These are phyloP conservation scores for Procavia capensis DNA, from an alignment of 2,113 vertebrate species.

Conservation along the genomic window DNA sequence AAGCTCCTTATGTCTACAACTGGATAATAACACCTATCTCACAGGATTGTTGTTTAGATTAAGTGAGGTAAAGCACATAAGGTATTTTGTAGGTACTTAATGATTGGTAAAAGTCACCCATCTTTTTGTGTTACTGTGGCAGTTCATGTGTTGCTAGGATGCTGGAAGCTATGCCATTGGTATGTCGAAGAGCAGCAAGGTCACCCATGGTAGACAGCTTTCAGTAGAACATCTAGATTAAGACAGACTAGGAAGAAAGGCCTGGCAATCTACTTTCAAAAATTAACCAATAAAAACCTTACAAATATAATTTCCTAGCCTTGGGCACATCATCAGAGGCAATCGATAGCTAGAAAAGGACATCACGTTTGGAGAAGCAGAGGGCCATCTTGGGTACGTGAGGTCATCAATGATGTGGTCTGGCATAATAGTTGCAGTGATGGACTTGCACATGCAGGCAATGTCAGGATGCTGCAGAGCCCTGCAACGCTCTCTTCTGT, in stretches of 20 bases:
- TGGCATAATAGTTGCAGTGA: background rate
- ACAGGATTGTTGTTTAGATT: background rate
- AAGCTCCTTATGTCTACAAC: background rate
- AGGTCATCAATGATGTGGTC: background rate
- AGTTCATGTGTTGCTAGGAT: background rate
- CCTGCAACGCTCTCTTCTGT: background rate
- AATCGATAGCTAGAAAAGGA: background rate
- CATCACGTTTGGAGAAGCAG: background rate
- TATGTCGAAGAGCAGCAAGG: background rate
- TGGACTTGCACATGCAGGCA: background rate
- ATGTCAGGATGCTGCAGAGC: background rate
- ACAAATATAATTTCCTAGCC: background rate
- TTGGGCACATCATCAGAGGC: background rate
- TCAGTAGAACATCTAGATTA: background rate
- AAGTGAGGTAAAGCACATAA: background rate
- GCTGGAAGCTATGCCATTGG: background rate
- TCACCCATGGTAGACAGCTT: background rate
- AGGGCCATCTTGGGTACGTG: background rate
- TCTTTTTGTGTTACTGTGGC: background rate
- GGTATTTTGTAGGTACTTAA: background rate
- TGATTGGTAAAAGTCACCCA: background rate
- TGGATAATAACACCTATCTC: background rate
- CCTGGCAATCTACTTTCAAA: background rate
- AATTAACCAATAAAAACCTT: background rate
- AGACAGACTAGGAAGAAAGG: background rate